Base-by-base conservation (phyloP, 92 coral and sea anemone genomes). In the Anthopleura xanthogrammica region DNA sequence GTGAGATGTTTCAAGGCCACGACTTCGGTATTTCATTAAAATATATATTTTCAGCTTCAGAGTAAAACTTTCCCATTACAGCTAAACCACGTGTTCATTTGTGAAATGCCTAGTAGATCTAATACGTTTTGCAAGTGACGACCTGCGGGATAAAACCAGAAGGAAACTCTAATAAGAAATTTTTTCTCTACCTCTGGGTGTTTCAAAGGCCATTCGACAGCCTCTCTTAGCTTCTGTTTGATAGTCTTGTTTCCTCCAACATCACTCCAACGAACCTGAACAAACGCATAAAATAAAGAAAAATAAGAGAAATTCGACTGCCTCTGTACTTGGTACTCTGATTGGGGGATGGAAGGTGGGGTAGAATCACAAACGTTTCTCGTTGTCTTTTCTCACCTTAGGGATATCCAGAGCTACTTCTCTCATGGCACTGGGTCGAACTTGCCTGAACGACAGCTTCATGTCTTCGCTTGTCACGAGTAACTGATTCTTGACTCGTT, bases 121-220 rank as follows among this genome's bases (percentile, higher is more conserved):
- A 29, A 29, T 1, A 29, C 36, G 36, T 29, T 29, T 29, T 29
- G 36, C 36, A 29, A 29, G 36, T 29, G 36, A 29, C 36, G 36
- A 29, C 0, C 36, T 29, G 36, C 36, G 36, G 36, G 36, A 1
- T 0, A 29, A 29, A 29, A 29, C 36, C 36, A 29, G 36, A 29
- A 29, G 36, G 36, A 29, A 29, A 29, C 0, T 46, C 50, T 5
- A 54, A 9, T 8, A 12, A 11, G 58, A 14, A 54, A 12, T 54
- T 5, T 13, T 1, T 12, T 80, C 6, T 86, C 7, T 80, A 96
- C 99, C 95, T 97, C 94, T 55, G 99, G 99, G 70, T 97, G 99
- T 88, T 94, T 97, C 36, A 97, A 89, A 5, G 99, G 99, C 99
- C 99, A 97, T 85, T 97, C 99, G 3, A 97, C 95, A 36, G 99